Base-by-base conservation (phyloP, 2,113 vertebrate species). In the Psilopsiagon aurifrons region DNA sequence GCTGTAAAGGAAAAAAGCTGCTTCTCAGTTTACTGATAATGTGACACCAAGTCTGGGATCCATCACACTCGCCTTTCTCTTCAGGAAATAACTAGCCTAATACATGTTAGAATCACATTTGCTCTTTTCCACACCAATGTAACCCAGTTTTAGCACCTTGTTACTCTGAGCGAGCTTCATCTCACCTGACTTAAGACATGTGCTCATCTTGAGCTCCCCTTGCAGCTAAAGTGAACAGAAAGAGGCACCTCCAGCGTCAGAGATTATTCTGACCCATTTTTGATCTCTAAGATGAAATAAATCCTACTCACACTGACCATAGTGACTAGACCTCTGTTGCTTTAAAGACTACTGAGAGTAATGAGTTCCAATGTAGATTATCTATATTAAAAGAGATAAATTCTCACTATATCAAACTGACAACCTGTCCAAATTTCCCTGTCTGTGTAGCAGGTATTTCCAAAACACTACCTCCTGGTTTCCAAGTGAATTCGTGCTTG, bases 11-110 rank as follows among this genome's bases (percentile, higher is more conserved):
- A 85, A 60, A n/a, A 71, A 46, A 83, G 4, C 49, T 85, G 43
- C 76, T 81, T 82, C 83, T 86, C 69, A 73, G 18, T 90, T 93
- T 94, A 88, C 95, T 88, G 86, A 91, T 95, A 94, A 96, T 73
- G 90, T 93, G 90, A 95, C 92, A 91, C 66, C 57, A 25, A 0
- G 0, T 44, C 95, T 92, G 86, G 66, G 25, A 76, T 82, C 81
- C 81, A 37, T 94, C 86, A 89, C 70, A 37, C 57, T 89, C 70
- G 2, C 91, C 39, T 92, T 91, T 94, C 74, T 82, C 57, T 87
- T 95, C 70, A 84, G 74, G 74, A 94, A 91, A 69, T 69, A 83
- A 33, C 24, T 95, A 91, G 74, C 33, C 74, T 94, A 68, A 75
- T 68, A 81, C 19, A 60, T 37, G 57, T 64, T 84, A 76, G 43